Conservation (phyloP, 2,888 invertebrate genomes). For the Heliconius sara region DNA sequence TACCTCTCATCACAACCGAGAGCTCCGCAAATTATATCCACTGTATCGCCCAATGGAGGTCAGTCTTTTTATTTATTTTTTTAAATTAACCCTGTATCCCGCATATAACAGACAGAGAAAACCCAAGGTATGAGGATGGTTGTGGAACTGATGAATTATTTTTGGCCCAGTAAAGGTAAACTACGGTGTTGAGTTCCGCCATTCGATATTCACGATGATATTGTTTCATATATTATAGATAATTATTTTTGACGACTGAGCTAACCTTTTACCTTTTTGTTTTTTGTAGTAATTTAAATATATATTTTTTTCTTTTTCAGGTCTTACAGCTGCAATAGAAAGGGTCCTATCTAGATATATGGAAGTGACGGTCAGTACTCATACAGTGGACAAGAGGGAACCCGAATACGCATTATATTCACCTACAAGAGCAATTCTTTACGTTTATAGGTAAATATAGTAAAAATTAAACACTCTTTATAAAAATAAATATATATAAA, state of each 20-base stretch:
- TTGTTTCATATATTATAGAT: too few species aligned
- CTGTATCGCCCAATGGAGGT: slow-evolving; percentile 62
- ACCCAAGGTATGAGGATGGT: too few species aligned
- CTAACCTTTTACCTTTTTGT: background rate
- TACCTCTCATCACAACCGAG: slow-evolving; percentile 89
- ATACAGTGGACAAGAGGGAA: slow-evolving; percentile 92
- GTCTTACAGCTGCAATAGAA: slow-evolving; percentile 88
- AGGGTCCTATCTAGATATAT: slow-evolving; percentile 90
- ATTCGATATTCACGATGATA: too few species aligned
- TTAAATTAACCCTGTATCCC: background rate
- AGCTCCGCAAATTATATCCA: slow-evolving; percentile 87
- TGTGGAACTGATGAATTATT: too few species aligned
- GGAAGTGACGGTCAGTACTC: slow-evolving; percentile 88
- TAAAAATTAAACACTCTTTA: background rate
- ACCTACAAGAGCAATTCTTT: slow-evolving; percentile 89
- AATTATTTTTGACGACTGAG: too few species aligned
- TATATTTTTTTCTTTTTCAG: slow-evolving; percentile 51
- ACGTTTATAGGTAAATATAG: slow-evolving; percentile 91
- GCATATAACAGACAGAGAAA: too few species aligned
- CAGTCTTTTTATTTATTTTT: background rate
- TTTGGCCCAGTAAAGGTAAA: too few species aligned
- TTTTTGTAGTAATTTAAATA: background rate
- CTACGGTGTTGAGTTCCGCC: too few species aligned
- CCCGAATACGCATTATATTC: slow-evolving; percentile 97
- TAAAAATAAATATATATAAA: too few species aligned